Conservation (phyloP, 2,113 vertebrate species). For the Agapornis roseicollis region DNA sequence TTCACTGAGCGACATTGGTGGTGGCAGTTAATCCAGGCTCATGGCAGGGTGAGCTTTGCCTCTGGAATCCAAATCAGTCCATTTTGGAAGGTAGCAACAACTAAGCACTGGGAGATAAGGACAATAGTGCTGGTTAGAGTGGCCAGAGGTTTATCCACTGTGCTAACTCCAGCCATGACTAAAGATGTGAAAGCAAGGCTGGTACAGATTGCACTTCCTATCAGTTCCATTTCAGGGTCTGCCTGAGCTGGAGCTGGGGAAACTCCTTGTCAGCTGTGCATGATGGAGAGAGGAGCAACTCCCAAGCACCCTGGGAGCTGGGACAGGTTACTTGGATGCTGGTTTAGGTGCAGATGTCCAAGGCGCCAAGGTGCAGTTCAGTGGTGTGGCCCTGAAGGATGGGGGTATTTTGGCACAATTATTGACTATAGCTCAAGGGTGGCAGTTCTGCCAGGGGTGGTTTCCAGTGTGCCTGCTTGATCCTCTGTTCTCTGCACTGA, state of each 20-base stretch:
- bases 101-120: background rate
- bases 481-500: background rate
- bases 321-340: background rate
- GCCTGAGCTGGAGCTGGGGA: background rate
- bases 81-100: background rate
- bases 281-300: rapidly evolving
- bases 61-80: background rate
- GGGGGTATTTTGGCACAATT: too few relatives aligned
- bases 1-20: background rate
- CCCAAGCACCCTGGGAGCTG: background rate
- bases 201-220: background rate
- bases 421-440: background rate
- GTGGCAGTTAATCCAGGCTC: background rate
- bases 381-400: background rate
- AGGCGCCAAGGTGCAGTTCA: background rate
- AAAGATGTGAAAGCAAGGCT: background rate
- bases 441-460: background rate
- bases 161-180: background rate
- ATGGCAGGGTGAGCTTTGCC: background rate
- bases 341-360: background rate
- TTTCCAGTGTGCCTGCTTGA: background rate
- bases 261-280: background rate
- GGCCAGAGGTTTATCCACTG: background rate
- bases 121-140: background rate
- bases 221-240: background rate